A percentile compares a stretch with the other conserved stretches of the same genome.
Evolutionary conservation across 1,140 invertebrate genomes (phyloP).

Genomic region (Sinella curviseta): DNA sequence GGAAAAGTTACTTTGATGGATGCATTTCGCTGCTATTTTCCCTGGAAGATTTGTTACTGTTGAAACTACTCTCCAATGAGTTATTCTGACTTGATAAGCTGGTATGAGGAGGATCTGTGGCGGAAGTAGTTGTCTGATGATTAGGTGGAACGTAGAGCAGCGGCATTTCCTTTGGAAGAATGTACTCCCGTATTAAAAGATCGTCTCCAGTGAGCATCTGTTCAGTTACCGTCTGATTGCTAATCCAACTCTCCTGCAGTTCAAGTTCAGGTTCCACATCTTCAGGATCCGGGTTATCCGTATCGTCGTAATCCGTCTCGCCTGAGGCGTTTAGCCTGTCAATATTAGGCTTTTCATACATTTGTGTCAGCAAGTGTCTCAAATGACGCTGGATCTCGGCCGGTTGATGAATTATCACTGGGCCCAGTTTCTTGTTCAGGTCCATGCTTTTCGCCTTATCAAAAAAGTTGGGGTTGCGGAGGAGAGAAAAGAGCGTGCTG

Average conservation of each 20-base stretch:
- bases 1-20: too few species aligned
- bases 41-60: too few species aligned
- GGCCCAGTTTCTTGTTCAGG: conserved; percentile 30
- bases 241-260: conserved; percentile 39
- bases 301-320: conserved; percentile 47
- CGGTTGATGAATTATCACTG: not conserved
- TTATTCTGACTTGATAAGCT: too few species aligned
- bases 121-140: not conserved
- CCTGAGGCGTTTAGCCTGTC: conserved; percentile 26
- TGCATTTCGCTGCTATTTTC: too few species aligned
- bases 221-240: conserved; percentile 17
- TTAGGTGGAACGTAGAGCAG: not conserved
- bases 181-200: conserved; percentile 38
- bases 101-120: too few species aligned
- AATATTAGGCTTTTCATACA: conserved; percentile 29
- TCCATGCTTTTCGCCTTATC: conserved; percentile 40
- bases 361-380: conserved; percentile 31
- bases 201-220: conserved; percentile 40
- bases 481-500: conserved; percentile 46
- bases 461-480: conserved; percentile 43
- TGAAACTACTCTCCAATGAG: too few species aligned
- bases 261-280: conserved; percentile 47
- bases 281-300: conserved; percentile 42
- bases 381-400: conserved; percentile 40
- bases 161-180: not conserved